Evolutionary conservation across 2,888 invertebrate species (phyloP).

Genomic region (Athalia circularis): DNA sequence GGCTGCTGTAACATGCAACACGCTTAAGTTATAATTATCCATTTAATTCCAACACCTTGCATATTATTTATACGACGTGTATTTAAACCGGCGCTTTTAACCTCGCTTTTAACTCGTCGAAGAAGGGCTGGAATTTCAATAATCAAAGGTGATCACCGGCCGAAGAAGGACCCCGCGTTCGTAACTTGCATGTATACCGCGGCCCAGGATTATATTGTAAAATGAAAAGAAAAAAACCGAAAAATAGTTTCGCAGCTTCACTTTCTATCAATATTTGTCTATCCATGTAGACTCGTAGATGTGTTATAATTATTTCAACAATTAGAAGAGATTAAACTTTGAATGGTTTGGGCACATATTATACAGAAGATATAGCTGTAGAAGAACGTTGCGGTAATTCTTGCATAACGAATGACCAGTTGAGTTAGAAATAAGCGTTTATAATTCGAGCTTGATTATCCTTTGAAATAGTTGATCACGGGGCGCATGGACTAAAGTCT

Average conservation of each 20-base stretch:
- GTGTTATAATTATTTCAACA: not conserved
- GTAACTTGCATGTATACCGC: too few species aligned
- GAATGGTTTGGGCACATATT: not conserved
- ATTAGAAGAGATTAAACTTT: not conserved
- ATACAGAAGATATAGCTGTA: not conserved
- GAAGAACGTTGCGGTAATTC: not conserved
- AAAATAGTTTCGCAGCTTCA: too few species aligned
- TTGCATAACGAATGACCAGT: conserved; percentile 31
- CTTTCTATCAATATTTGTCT: too few species aligned
- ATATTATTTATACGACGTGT: conserved; percentile 21
- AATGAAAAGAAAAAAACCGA: too few species aligned
- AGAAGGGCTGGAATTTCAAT: conserved; percentile 14
- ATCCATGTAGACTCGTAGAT: too few species aligned
- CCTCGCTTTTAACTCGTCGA: not conserved
- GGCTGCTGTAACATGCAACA: not conserved
- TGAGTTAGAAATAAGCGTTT: conserved; percentile 36
- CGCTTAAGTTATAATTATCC: conserved; percentile 34
- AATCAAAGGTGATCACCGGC: not conserved
- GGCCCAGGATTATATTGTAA: too few species aligned
- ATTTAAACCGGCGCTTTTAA: conserved; percentile 9
- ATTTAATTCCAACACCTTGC: conserved; percentile 5
- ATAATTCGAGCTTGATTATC: conserved; percentile 37
- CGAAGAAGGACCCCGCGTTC: too few species aligned
- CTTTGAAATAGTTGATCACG: conserved; percentile 14
- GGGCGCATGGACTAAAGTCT: conserved; percentile 33